A percentile compares a stretch with the other conserved stretches of the same genome.
Evolutionary conservation across 1,140 invertebrate species (phyloP).

Genomic region (Heliconius nattereri): DNA sequence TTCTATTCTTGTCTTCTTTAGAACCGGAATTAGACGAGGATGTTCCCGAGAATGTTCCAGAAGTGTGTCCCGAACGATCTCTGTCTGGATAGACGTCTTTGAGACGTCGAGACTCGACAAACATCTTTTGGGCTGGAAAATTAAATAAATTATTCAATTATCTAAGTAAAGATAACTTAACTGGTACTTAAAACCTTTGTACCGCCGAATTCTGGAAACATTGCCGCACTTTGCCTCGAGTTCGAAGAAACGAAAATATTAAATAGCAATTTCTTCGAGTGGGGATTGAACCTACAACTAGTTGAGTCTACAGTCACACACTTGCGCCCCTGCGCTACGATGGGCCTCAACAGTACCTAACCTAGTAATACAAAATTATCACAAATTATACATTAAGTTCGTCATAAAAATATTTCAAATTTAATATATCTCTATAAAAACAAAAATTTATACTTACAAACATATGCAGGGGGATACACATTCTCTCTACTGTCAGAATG

Average conservation of each 20-base stretch:
- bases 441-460: slow-evolving; percentile 49
- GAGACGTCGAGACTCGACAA: slow-evolving; percentile 58
- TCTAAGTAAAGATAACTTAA: no score
- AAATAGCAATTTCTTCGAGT: not conserved
- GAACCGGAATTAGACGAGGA: slow-evolving; percentile 78
- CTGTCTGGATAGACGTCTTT: slow-evolving; percentile 63
- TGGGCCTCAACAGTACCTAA: no score
- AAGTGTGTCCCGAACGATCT: slow-evolving; percentile 63
- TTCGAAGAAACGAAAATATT: not conserved
- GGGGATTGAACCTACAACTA: no score
- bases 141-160: slow-evolving; percentile 13
- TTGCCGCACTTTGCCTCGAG: no score
- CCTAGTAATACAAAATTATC: no score
- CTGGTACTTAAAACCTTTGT: no score
- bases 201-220: no score
- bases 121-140: slow-evolving; percentile 70
- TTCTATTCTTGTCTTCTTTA: slow-evolving; percentile 64
- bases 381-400: no score
- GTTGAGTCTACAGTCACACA: no score
- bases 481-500: slow-evolving; percentile 86
- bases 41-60: slow-evolving; percentile 75
- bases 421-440: not conserved
- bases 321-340: no score
- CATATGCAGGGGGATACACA: slow-evolving; percentile 65
- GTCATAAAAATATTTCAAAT: not conserved